A percentile compares a stretch with the other conserved stretches of the same genome.
These are phyloP conservation scores for Cantharis lateralis DNA, from an alignment of 2,888 invertebrate species.

Conservation along the genomic window DNA sequence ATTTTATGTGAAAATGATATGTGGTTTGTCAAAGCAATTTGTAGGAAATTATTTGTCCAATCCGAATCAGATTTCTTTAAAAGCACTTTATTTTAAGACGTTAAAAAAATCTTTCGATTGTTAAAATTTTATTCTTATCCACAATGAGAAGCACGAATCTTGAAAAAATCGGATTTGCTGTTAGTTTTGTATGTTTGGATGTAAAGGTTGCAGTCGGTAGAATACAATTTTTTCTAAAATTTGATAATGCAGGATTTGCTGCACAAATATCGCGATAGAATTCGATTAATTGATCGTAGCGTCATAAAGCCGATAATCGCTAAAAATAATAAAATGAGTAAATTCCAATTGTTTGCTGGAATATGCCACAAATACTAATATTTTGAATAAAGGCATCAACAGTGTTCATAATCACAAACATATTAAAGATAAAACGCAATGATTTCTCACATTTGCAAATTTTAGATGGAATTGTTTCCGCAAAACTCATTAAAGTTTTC, in stretches of 20 bases:
- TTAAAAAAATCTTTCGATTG: no score
- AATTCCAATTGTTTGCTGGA: neutral
- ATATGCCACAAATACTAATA: neutral
- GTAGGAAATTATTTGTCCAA: no score
- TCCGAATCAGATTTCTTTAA: no score
- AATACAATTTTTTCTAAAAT: neutral
- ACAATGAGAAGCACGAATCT: no score
- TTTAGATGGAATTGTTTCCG: neutral
- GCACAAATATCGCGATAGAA: neutral
- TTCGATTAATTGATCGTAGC: neutral
- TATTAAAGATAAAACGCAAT: neutral
- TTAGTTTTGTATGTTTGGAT: no score
- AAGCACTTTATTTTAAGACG: no score
- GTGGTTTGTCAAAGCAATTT: no score
- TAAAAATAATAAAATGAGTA: neutral
- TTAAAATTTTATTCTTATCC: no score
- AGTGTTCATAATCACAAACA: neutral
- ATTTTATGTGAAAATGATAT: no score
- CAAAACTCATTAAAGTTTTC: neutral
- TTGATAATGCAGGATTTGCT: neutral
- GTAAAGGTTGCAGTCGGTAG: neutral
- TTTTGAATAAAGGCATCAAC: neutral
- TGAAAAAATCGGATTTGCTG: no score
- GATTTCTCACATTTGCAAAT: neutral
- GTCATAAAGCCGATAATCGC: neutral